Evolutionary conservation across 2,113 vertebrate species (phyloP).

Genomic region (Falco punctatus): DNA sequence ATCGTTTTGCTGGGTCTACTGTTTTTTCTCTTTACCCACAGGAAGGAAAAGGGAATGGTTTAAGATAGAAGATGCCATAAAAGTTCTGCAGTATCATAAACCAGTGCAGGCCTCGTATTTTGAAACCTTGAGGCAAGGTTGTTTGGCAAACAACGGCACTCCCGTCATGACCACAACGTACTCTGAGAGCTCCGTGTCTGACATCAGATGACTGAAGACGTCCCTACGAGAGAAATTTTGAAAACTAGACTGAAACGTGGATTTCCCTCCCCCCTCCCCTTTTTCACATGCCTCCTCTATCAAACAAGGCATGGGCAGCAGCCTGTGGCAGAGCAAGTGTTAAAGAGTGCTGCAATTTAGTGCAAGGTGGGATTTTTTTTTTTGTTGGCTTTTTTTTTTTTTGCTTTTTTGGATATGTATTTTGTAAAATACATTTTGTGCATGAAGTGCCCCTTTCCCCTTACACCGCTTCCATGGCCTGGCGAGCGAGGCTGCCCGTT

Average conservation of each 20-base stretch:
- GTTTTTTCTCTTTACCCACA: constrained; percentile 70
- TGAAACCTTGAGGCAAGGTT: constrained; percentile 89
- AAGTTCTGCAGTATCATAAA: constrained; percentile 94
- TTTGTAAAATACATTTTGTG: constrained; percentile 75
- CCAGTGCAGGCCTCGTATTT: constrained; percentile 98
- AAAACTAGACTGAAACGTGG: constrained; percentile 72
- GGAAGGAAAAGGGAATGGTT: constrained; percentile 99
- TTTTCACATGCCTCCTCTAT: constrained; percentile 70
- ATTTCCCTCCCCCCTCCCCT: constrained; percentile 54
- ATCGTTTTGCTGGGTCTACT: not conserved
- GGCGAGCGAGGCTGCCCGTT: constrained; percentile 39
- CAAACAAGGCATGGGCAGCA: constrained; percentile 68
- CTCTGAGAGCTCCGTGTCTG: constrained; percentile 89
- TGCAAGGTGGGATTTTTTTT: constrained; percentile 68
- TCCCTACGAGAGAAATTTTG: constrained; percentile 43
- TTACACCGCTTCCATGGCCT: constrained; percentile 29
- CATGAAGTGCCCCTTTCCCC: constrained; percentile 74
- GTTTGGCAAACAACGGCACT: constrained; percentile 92
- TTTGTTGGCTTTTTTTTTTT: not conserved
- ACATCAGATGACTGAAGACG: constrained; percentile 94
- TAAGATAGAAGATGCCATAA: constrained; percentile 93
- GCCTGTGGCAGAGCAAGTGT: constrained; percentile 69
- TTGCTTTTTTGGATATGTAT: constrained; percentile 51
- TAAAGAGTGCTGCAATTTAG: constrained; percentile 69
- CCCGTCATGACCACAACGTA: constrained; percentile 88